Percentiles rank a stretch among this genome's conserved stretches.
Evolutionary conservation across 2,113 vertebrate genomes (phyloP).

Genomic region (Gulo gulo): DNA sequence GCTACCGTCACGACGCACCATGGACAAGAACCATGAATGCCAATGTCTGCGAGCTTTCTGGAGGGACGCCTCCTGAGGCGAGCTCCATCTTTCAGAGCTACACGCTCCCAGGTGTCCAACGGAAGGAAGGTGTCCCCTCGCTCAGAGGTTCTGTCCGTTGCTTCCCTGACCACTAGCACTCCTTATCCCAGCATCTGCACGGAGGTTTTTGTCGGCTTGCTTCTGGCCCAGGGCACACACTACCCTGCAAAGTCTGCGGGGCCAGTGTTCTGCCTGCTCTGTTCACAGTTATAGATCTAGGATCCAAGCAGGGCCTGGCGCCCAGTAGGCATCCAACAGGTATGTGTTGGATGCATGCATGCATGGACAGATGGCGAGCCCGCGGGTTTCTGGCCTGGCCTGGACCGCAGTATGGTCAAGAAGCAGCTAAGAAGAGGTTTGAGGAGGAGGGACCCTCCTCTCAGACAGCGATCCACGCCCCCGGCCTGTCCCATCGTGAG

Average conservation of each 20-base stretch:
- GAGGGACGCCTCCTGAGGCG: rapidly evolving
- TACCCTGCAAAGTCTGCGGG: rapidly evolving
- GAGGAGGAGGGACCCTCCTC: neutral
- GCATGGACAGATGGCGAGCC: rapidly evolving
- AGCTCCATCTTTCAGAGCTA: neutral
- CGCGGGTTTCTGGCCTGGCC: neutral
- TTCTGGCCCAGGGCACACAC: neutral
- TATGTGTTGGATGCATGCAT: rapidly evolving
- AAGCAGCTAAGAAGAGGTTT: rapidly evolving
- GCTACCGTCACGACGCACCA: rapidly evolving
- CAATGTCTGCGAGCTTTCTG: rapidly evolving
- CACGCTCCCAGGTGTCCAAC: rapidly evolving
- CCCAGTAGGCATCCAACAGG: neutral
- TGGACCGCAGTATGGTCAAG: too few species aligned
- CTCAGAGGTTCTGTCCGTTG: neutral
- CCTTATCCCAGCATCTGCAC: too few species aligned
- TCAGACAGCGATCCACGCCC: rapidly evolving
- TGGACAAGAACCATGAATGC: rapidly evolving
- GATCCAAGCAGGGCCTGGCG: rapidly evolving
- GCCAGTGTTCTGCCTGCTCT: neutral
- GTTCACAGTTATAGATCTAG: neutral
- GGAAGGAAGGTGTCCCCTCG: rapidly evolving
- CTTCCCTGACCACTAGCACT: too few species aligned
- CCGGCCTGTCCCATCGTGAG: neutral
- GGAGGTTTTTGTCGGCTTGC: neutral